These are phyloP conservation scores for Atethmia centrago DNA, from an alignment of 2,888 invertebrate species.

Conservation along the genomic window DNA sequence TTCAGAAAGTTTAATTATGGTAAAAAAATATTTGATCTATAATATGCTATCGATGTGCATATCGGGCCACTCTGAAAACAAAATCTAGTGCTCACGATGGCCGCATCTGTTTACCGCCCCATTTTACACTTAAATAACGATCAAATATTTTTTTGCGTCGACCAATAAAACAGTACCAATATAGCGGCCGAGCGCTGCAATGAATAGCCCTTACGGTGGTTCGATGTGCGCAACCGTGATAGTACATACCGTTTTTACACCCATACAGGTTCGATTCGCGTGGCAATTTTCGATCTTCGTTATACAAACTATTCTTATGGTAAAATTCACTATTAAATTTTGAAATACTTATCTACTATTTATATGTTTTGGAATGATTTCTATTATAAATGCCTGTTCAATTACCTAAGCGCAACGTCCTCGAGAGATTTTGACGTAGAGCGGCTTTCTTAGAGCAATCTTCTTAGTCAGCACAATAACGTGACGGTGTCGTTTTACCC, in stretches of 20 bases:
- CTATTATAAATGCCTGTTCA: not conserved
- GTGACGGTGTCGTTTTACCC: not conserved
- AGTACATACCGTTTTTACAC: not conserved
- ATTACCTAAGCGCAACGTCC: not conserved
- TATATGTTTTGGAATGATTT: not conserved
- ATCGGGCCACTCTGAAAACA: no score
- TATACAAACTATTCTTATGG: not conserved
- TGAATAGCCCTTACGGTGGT: no score
- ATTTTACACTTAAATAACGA: no score
- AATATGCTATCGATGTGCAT: no score
- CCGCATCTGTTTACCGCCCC: no score
- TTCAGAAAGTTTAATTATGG: slow-evolving; percentile 32
- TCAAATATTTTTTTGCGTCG: no score
- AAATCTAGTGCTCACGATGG: no score
- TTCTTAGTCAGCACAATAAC: not conserved
- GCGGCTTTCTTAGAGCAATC: not conserved
- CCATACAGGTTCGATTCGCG: slow-evolving; percentile 75
- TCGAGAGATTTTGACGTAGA: not conserved
- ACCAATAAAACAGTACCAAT: no score
- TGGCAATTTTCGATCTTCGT: slow-evolving; percentile 58
- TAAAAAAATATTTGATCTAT: no score
- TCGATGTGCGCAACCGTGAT: no score
- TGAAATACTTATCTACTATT: not conserved
- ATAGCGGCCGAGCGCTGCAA: no score
- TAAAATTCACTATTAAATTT: not conserved